phyloP scores from a whole-genome alignment of 1,140 invertebrate genomes.

The Apis dorsata region DNA sequence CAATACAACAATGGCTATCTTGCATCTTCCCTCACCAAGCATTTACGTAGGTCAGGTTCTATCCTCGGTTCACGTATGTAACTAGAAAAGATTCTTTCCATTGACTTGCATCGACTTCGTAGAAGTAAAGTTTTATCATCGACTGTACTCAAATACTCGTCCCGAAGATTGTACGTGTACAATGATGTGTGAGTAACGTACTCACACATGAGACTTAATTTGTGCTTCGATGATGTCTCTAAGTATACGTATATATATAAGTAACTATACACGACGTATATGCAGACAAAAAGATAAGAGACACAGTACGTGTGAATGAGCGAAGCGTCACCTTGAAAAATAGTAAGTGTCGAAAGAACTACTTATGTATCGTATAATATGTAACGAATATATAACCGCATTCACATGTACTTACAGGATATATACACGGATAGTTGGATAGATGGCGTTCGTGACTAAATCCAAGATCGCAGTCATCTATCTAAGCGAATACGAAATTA shows the following conservation, averaged over 20 bases:
- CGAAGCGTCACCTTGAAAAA: slow-evolving; percentile 59
- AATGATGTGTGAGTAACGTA: slow-evolving; percentile 38
- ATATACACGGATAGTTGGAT: not conserved
- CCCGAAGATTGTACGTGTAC: slow-evolving; percentile 44
- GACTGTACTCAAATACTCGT: slow-evolving; percentile 58
- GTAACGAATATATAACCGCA: slow-evolving; percentile 21
- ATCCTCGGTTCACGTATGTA: not conserved
- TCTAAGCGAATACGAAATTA: no score
- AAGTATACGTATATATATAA: not conserved
- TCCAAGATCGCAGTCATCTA: no score
- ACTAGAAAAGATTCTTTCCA: not conserved
- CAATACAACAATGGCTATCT: not conserved
- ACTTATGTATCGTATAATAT: slow-evolving; percentile 32
- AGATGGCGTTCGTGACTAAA: not conserved
- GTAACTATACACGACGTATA: slow-evolving; percentile 11
- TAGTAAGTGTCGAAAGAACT: slow-evolving; percentile 53
- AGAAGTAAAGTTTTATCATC: not conserved
- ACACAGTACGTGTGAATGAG: slow-evolving; percentile 55
- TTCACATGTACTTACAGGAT: not conserved
- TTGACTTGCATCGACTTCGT: not conserved
- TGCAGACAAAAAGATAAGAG: slow-evolving; percentile 13
- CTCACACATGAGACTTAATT: slow-evolving; percentile 59
- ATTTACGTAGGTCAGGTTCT: slow-evolving; percentile 10
- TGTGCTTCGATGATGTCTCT: slow-evolving; percentile 53
- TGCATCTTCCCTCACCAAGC: not conserved